A percentile compares a stretch with the other conserved stretches of the same genome.
Evolutionary conservation across 2,797 vertebrate genomes (phyloP).

Genomic region (Bryconaethiops microstoma): DNA sequence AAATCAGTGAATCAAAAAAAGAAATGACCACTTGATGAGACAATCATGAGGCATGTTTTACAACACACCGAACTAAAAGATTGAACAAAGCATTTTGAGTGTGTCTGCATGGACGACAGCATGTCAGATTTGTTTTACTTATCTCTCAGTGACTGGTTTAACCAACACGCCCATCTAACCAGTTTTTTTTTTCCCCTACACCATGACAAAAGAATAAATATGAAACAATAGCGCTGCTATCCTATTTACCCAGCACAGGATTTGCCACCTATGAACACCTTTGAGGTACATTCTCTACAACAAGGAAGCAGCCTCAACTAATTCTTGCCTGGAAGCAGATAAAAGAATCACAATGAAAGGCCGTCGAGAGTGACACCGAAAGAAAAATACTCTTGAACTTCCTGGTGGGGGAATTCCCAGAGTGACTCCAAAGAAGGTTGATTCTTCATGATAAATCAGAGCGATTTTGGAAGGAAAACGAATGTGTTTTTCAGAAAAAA

Average conservation of each 20-base stretch:
- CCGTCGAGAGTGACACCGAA: slow-evolving; percentile 27
- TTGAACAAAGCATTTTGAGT: not conserved
- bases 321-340: slow-evolving; percentile 47
- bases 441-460: slow-evolving; percentile 65
- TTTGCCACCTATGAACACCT: not conserved
- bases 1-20: not conserved
- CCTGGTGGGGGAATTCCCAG: slow-evolving; percentile 74
- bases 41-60: not conserved
- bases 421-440: slow-evolving; percentile 32
- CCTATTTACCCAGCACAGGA: not conserved
- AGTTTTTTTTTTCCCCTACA: not conserved
- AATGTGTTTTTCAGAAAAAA: not conserved
- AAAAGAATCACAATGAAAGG: slow-evolving; percentile 41
- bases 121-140: not conserved
- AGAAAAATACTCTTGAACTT: slow-evolving; percentile 67
- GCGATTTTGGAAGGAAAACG: slow-evolving; percentile 26
- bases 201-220: not conserved
- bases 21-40: not conserved
- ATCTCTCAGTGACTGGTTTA: not conserved
- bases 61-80: not conserved
- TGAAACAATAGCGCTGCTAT: not conserved
- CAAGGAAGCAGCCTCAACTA: slow-evolving; percentile 31
- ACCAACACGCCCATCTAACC: not conserved
- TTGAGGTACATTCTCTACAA: slow-evolving; percentile 21
- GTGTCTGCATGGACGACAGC: not conserved